Percentiles rank a stretch among this genome's conserved stretches.
These are phyloP conservation scores for Mustelus asterias DNA, from an alignment of 2,113 vertebrate species.

Conservation along the genomic window DNA sequence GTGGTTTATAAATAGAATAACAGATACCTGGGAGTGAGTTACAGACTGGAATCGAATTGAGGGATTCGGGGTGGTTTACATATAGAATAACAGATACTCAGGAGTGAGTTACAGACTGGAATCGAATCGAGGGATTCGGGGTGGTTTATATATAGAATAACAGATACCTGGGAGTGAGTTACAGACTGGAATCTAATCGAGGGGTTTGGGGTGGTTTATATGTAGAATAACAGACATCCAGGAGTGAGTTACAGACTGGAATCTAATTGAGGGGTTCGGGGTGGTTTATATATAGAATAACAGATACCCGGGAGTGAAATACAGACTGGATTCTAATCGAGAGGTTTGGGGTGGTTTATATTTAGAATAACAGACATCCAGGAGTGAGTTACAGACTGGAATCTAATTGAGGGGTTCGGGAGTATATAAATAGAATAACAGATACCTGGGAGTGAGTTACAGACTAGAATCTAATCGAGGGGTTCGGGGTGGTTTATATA, in stretches of 20 bases:
- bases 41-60: neutral
- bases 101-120: neutral
- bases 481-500: neutral
- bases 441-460: neutral
- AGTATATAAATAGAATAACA: neutral
- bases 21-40: neutral
- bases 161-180: neutral
- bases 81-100: too few species aligned
- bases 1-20: neutral
- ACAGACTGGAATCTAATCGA: neutral
- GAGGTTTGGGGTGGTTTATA: neutral
- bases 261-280: neutral
- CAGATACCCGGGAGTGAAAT: neutral
- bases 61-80: neutral
- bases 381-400: neutral
- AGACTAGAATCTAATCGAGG: neutral
- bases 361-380: neutral
- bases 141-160: neutral
- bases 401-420: neutral
- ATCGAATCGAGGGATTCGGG: neutral
- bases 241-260: neutral
- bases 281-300: neutral
- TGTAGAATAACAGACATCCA: neutral
- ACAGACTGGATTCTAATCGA: neutral
- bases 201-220: neutral